Evolutionary conservation across 1,140 invertebrate species (phyloP).

Genomic region (Ericerus pela): DNA sequence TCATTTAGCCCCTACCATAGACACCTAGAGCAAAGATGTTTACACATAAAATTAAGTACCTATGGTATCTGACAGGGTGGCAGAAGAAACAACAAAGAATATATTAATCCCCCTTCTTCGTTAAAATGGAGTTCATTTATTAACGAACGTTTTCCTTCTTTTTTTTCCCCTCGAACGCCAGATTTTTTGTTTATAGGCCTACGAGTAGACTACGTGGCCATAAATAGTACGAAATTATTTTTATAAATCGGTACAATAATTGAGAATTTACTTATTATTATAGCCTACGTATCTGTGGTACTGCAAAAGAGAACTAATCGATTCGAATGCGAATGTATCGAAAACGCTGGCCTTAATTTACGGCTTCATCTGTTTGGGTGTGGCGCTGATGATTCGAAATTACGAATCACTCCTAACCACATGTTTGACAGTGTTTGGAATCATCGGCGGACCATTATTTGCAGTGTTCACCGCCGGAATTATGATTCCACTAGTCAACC

Average conservation of each 20-base stretch:
- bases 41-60: too few species aligned
- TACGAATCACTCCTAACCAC: conserved; percentile 58
- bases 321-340: conserved; percentile 31
- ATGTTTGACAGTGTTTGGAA: conserved; percentile 60
- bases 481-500: conserved; percentile 44
- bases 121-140: too few species aligned
- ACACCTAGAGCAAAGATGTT: too few species aligned
- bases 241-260: not conserved
- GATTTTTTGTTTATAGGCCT: too few species aligned
- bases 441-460: conserved; percentile 61
- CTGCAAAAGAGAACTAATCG: conserved; percentile 24
- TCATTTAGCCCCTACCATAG: too few species aligned
- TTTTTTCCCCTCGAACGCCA: too few species aligned
- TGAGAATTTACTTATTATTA: conserved; percentile 13
- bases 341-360: conserved; percentile 50
- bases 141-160: too few species aligned
- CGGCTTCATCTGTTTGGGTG: conserved; percentile 48
- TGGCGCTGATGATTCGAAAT: conserved; percentile 57
- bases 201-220: too few species aligned
- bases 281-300: conserved; percentile 17
- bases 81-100: too few species aligned
- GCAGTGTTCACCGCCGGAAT: conserved; percentile 68
- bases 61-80: too few species aligned
- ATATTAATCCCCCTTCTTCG: too few species aligned
- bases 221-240: too few species aligned